These are phyloP conservation scores for Perccottus glenii DNA, from an alignment of 2,113 vertebrate genomes.

Conservation along the genomic window DNA sequence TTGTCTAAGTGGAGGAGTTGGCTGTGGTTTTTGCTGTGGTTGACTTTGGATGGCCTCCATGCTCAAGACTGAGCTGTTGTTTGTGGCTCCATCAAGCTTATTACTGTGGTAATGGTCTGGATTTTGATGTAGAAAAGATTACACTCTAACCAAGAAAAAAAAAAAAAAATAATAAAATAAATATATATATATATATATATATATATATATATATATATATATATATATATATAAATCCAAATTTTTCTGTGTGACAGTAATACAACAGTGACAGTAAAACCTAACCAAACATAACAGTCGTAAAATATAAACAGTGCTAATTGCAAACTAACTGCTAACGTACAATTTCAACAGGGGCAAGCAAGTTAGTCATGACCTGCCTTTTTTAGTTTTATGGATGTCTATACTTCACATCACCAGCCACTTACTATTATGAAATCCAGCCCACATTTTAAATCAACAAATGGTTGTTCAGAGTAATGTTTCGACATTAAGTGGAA, in stretches of 20 bases:
- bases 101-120: slow-evolving; percentile 35
- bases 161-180: slow-evolving; percentile 21
- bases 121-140: slow-evolving; percentile 25
- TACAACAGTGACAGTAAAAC: slow-evolving; percentile 29
- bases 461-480: slow-evolving; percentile 67
- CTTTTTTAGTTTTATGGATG: slow-evolving; percentile 55
- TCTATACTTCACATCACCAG: slow-evolving; percentile 65
- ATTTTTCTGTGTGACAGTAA: slow-evolving; percentile 11
- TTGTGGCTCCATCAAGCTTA: slow-evolving; percentile 48
- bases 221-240: no score
- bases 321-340: slow-evolving; percentile 41
- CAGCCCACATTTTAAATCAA: slow-evolving; percentile 70
- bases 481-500: slow-evolving; percentile 72
- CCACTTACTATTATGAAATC: slow-evolving; percentile 62
- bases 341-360: slow-evolving; percentile 44
- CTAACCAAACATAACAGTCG: slow-evolving; percentile 25
- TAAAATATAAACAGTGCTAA: slow-evolving; percentile 40
- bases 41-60: slow-evolving; percentile 66
- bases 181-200: not conserved
- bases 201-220: not conserved
- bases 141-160: slow-evolving; percentile 39
- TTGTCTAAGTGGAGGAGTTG: slow-evolving; percentile 59
- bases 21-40: slow-evolving; percentile 45
- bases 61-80: slow-evolving; percentile 45
- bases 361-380: slow-evolving; percentile 55